Conservation (phyloP, 2,797 vertebrate genomes). For the Arrhamphus sclerolepis region DNA sequence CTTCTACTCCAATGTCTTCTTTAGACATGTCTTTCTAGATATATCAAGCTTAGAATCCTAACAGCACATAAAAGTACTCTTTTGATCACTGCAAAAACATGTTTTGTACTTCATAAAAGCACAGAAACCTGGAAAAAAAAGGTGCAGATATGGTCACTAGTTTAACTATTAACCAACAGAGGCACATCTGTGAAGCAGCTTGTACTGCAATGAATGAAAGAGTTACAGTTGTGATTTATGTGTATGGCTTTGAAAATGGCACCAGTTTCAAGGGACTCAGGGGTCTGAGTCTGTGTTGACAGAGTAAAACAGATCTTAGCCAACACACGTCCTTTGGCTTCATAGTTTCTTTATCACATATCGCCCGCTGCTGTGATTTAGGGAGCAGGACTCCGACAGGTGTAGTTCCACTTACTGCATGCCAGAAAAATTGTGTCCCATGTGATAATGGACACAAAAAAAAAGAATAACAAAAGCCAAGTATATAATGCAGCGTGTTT, state of each 20-base stretch:
- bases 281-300: slow-evolving; percentile 28
- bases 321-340: slow-evolving; percentile 24
- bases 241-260: slow-evolving; percentile 1
- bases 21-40: slow-evolving; percentile 4
- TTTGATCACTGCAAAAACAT: slow-evolving; percentile 40
- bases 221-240: slow-evolving; percentile 21
- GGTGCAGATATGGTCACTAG: slow-evolving; percentile 18
- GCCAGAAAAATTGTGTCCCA: slow-evolving; percentile 48
- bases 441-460: slow-evolving; percentile 34
- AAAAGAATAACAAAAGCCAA: not conserved
- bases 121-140: slow-evolving; percentile 15
- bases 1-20: no score
- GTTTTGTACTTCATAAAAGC: no score
- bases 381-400: slow-evolving; percentile 35
- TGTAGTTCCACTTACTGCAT: slow-evolving; percentile 50
- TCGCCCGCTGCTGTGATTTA: slow-evolving; percentile 55
- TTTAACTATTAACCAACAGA: slow-evolving; percentile 36
- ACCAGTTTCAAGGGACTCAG: slow-evolving; percentile 14
- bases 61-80: slow-evolving; percentile 42
- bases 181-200: slow-evolving; percentile 52
- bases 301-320: slow-evolving; percentile 39
- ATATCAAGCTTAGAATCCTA: slow-evolving; percentile 11
- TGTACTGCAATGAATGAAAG: slow-evolving; percentile 43
- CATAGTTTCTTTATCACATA: slow-evolving; percentile 54
- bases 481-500: no score